Evolutionary conservation across 2,797 vertebrate species (phyloP), one percentile per base, ranked within the genome.

Genomic region (Pelodytes ibericus): DNA sequence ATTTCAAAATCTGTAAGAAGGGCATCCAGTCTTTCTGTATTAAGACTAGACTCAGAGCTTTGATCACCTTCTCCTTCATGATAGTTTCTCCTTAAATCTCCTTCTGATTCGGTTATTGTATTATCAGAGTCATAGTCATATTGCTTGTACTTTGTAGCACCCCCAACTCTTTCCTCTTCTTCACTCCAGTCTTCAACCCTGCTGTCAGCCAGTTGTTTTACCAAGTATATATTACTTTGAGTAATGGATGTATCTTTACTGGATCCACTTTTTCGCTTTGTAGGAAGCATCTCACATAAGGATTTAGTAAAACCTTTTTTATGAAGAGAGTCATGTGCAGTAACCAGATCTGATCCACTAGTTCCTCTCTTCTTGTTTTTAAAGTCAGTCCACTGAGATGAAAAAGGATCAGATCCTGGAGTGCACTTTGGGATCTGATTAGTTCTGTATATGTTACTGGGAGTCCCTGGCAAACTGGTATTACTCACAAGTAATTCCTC

Each of bases 11-110:
- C 16, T 63, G 65, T 63, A 1, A 63, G 41, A 6, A 58, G 18
- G 49, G 74, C 18, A 33, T 74, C 67, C 16, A 72, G 68, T 41
- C 60, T 20, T 56, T 36, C 61, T 63, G 76, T 73, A 31, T 62
- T 61, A 47, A 36, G 15, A 49, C 59, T 36, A 9, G 71, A 66
- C 3, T 41, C 67, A 6, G 6, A 44, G 1, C 74, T 39, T 10
- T 31, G 5, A 22, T n/a, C 53, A 36, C 39, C 63, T 59, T 51
- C 36, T 47, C 20, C 51, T n/a, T 47, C 31, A 33, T 36, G 26
- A 66, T 27, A 61, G n/a, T 18, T 56, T 11, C 30, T 11, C 11
- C 59, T 61, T 62, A 16, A 2, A 9, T 56, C 18, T 30, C 29
- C 7, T 44, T 36, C 49, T 31, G 26, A 26, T 57, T 41, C 33